phyloP scores from a whole-genome alignment of 2,113 vertebrate species.

The Genyomyrus donnyi region DNA sequence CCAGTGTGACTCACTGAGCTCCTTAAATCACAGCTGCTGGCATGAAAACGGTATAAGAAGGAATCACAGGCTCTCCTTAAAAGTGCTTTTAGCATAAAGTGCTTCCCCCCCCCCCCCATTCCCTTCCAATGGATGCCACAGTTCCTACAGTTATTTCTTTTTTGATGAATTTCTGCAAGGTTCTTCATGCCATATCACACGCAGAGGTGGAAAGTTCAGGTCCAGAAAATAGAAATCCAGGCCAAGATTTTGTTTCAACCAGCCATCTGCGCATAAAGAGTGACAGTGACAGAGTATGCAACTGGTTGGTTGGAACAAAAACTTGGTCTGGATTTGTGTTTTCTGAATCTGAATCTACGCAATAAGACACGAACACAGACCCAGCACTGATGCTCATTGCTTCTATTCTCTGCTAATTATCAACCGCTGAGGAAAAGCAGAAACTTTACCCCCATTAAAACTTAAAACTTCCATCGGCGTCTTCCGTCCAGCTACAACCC shows the following conservation, averaged over 20 bases:
- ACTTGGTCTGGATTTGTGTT: too few relatives aligned
- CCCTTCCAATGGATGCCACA: neutral
- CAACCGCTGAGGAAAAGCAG: neutral
- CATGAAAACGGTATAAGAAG: neutral
- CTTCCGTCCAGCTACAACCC: neutral
- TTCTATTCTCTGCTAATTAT: neutral
- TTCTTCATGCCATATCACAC: neutral
- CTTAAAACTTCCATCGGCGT: neutral
- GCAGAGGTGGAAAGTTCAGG: too few relatives aligned
- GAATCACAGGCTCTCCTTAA: neutral
- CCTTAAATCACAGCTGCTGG: neutral
- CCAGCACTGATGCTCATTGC: neutral
- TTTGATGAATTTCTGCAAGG: neutral
- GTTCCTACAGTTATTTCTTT: neutral
- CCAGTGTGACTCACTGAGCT: neutral
- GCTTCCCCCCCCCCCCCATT: neutral
- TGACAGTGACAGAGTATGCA: too few relatives aligned
- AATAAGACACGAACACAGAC: neutral
- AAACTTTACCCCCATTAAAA: neutral
- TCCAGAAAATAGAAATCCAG: too few relatives aligned
- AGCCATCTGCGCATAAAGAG: too few relatives aligned
- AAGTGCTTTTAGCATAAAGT: neutral
- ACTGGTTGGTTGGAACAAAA: too few relatives aligned
- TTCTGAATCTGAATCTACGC: too few relatives aligned
- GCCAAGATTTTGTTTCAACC: neutral